Evolutionary conservation across 2,113 vertebrate genomes (phyloP).

Genomic region (Trichomycterus rosablanca): DNA sequence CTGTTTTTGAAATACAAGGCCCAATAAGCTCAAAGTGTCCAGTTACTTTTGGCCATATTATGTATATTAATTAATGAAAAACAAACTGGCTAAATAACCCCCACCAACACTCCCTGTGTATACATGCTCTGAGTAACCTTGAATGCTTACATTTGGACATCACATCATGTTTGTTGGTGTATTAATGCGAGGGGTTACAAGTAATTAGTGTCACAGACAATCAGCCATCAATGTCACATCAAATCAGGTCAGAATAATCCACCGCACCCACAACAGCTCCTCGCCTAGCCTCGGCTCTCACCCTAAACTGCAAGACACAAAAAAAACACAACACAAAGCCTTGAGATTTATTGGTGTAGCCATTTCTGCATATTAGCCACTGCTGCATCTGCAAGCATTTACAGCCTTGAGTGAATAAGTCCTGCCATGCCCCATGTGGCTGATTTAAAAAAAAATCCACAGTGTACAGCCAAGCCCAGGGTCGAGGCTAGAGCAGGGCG

Average conservation of each 20-base stretch:
- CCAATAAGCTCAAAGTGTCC: too few relatives aligned
- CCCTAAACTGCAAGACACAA: conserved; percentile 30
- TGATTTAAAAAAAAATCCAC: conserved; percentile 56
- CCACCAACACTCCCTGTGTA: too few relatives aligned
- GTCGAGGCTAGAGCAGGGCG: conserved; percentile 56
- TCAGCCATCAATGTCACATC: conserved; percentile 54
- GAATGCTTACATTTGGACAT: neutral
- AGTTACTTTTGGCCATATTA: too few relatives aligned
- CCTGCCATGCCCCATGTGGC: conserved; percentile 49
- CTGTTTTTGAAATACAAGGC: too few relatives aligned
- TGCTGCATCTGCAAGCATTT: conserved; percentile 66
- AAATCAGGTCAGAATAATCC: conserved; percentile 76
- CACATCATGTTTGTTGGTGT: neutral
- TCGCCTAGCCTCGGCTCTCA: conserved; percentile 28
- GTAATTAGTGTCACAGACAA: conserved; percentile 55
- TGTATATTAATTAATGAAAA: too few relatives aligned
- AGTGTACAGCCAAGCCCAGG: conserved; percentile 60
- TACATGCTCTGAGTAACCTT: too few relatives aligned
- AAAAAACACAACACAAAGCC: conserved; percentile 35
- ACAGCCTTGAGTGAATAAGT: conserved; percentile 34
- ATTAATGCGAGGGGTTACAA: conserved; percentile 59
- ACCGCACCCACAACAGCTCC: conserved; percentile 56
- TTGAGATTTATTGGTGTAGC: conserved; percentile 53
- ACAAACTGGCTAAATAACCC: too few relatives aligned
- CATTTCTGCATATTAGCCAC: conserved; percentile 70